phyloP scores from a whole-genome alignment of 2,888 invertebrate species.

The Rugalucina vietnamica region DNA sequence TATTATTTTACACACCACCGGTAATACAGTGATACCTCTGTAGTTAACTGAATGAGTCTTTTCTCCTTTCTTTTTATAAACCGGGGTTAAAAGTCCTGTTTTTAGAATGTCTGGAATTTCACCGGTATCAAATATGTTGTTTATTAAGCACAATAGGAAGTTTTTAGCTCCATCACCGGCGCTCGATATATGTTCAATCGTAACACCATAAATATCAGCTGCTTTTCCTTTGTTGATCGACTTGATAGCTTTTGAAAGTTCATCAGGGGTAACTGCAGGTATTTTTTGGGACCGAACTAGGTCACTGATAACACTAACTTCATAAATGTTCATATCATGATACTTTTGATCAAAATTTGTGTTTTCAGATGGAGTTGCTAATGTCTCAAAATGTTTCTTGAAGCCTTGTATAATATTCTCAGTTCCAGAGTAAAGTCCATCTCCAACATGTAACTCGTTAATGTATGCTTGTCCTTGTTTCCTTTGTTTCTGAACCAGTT shows the following conservation, averaged over 20 bases:
- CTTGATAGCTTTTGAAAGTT: constrained; percentile 18
- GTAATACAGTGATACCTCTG: constrained; percentile 19
- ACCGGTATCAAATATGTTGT: constrained; percentile 2
- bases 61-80: constrained; percentile 34
- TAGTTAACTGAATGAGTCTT: neutral
- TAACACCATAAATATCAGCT: constrained; percentile 8
- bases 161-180: neutral
- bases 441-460: constrained; percentile 4
- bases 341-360: neutral
- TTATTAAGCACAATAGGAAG: neutral
- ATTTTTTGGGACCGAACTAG: neutral
- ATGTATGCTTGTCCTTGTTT: neutral
- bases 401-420: neutral
- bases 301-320: neutral
- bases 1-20: constrained; percentile 16
- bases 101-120: constrained; percentile 13
- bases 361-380: neutral
- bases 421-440: neutral
- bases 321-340: neutral
- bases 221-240: constrained; percentile 26
- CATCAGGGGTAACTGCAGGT: neutral
- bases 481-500: neutral
- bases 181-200: constrained; percentile 3
- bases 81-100: constrained; percentile 11
- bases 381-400: neutral